Evolutionary conservation across 2,888 invertebrate species (phyloP).

Genomic region (Aspidiotus destructor): DNA sequence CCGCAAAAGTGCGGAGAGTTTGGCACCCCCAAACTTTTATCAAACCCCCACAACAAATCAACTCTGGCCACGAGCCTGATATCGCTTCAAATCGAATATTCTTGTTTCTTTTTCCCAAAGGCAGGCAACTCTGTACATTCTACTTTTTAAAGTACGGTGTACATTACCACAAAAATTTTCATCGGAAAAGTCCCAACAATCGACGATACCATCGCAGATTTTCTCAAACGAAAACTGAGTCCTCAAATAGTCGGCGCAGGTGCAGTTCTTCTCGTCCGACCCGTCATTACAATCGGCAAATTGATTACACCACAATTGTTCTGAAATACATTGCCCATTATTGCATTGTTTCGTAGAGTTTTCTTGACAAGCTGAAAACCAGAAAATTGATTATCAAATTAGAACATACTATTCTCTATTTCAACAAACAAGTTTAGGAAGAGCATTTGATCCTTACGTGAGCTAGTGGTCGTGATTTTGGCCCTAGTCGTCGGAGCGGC

Average conservation of each 20-base stretch:
- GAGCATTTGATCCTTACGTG: background rate
- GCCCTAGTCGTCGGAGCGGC: background rate
- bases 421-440: background rate
- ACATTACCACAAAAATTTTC: conserved; percentile 60
- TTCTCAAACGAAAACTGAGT: conserved; percentile 60
- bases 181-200: conserved; percentile 71
- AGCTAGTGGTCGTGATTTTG: background rate
- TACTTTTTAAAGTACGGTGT: no score
- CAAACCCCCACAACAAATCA: no score
- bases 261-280: conserved; percentile 61
- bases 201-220: conserved; percentile 67
- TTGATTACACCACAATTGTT: conserved; percentile 59
- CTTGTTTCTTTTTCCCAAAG: no score
- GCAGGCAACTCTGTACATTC: no score
- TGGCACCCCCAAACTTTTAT: no score
- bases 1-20: no score
- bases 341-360: conserved; percentile 47
- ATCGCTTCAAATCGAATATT: no score
- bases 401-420: background rate
- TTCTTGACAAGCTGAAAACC: conserved; percentile 19
- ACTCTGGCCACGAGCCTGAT: no score
- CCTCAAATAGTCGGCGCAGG: conserved; percentile 63
- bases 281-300: conserved; percentile 59
- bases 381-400: background rate
- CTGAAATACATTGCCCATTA: conserved; percentile 55